Evolutionary conservation across 2,888 invertebrate genomes (phyloP).

Genomic region (Bibio marci): DNA sequence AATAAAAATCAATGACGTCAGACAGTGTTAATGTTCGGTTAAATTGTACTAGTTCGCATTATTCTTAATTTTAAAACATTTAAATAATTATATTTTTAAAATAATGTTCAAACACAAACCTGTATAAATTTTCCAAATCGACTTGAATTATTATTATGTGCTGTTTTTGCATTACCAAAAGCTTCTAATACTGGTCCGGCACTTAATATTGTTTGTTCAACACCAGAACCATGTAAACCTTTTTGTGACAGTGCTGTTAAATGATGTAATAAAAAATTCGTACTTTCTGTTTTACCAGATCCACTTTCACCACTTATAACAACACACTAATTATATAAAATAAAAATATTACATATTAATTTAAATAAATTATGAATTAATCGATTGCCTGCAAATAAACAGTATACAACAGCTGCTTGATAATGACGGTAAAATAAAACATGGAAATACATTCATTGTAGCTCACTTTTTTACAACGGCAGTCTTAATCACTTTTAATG

Average conservation of each 20-base stretch:
- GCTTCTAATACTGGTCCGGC: slow-evolving; percentile 94
- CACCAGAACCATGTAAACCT: slow-evolving; percentile 85
- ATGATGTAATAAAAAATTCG: slow-evolving; percentile 88
- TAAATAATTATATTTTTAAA: background rate
- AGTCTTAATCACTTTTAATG: no score
- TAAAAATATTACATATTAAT: background rate
- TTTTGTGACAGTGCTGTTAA: slow-evolving; percentile 89
- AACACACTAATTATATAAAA: slow-evolving; percentile 41
- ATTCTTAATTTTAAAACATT: background rate
- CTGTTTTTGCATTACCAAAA: slow-evolving; percentile 97
- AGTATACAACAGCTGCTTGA: no score
- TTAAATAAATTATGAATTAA: background rate
- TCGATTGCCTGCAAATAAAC: background rate
- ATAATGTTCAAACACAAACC: slow-evolving; percentile 16
- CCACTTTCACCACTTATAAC: slow-evolving; percentile 92
- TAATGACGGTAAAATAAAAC: no score
- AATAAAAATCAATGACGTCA: no score
- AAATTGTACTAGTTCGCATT: no score
- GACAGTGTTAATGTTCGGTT: no score
- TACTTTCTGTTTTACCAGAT: slow-evolving; percentile 93
- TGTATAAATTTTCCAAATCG: slow-evolving; percentile 96
- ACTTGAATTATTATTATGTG: slow-evolving; percentile 94
- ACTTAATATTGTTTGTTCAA: slow-evolving; percentile 89
- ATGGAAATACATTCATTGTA: no score
- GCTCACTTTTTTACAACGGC: no score